These are phyloP conservation scores for Carcharodon carcharias DNA, from an alignment of 2,797 vertebrate genomes.

Conservation along the genomic window DNA sequence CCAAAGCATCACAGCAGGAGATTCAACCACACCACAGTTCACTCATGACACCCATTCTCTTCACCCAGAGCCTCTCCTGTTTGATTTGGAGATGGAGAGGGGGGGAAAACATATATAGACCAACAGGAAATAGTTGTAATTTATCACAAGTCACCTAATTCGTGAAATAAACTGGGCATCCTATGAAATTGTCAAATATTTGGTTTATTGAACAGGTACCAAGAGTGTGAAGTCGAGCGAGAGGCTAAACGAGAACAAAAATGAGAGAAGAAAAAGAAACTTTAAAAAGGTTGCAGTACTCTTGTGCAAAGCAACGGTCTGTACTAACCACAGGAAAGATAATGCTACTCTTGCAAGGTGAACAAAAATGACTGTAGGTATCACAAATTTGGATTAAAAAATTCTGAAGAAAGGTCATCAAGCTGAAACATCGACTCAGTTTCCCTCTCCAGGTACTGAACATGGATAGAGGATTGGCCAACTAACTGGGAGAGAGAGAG, in stretches of 20 bases:
- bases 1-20: neutral
- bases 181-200: neutral
- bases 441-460: neutral
- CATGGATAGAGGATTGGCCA: too few relatives aligned
- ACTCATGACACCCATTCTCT: neutral
- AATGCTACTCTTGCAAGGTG: neutral
- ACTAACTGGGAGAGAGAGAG: too few relatives aligned
- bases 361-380: neutral
- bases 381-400: neutral
- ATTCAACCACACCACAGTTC: neutral
- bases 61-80: neutral
- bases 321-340: neutral
- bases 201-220: neutral
- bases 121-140: neutral
- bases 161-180: neutral
- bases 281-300: constrained; percentile 36
- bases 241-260: too few relatives aligned
- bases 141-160: neutral
- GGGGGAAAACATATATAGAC: neutral
- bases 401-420: neutral
- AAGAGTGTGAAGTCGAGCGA: neutral
- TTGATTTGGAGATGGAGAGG: neutral
- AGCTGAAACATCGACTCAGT: neutral
- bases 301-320: neutral
- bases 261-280: neutral